phyloP scores from a whole-genome alignment of 2,113 vertebrate genomes.

The Gnathonemus longibarbis region DNA sequence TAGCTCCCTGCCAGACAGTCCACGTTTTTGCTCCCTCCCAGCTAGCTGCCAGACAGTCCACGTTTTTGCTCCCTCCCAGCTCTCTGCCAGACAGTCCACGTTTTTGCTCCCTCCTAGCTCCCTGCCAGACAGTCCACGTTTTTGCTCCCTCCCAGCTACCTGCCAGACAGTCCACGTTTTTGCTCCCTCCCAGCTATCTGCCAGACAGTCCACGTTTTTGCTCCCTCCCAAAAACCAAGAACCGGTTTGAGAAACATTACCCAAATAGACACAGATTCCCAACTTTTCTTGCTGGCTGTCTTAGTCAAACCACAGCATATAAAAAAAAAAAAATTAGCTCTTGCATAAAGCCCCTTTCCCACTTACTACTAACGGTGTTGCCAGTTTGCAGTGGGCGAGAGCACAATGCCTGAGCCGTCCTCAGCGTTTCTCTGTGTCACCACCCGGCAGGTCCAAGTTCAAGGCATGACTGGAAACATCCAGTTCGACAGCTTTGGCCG shows the following conservation, averaged over 20 bases:
- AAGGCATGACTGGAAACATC: slow-evolving; percentile 97
- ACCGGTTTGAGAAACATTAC: background rate
- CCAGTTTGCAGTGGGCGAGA: background rate
- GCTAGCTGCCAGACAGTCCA: no score
- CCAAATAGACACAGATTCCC: background rate
- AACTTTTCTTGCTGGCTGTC: background rate
- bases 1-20: no score
- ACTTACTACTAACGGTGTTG: no score
- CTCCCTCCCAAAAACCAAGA: background rate
- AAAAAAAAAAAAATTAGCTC: background rate
- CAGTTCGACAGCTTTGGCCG: slow-evolving; percentile 97
- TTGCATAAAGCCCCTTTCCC: background rate
- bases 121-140: no score
- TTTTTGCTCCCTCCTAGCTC: no score
- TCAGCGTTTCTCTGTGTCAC: slow-evolving; percentile 37
- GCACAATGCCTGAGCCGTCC: background rate
- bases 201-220: no score
- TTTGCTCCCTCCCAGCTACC: no score
- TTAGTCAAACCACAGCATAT: background rate
- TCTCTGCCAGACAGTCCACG: no score
- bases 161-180: no score
- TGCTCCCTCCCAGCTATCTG: no score
- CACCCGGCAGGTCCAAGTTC: slow-evolving; percentile 81
- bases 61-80: no score
- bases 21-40: background rate